Conservation (phyloP, 2,888 invertebrate species). For the Drosophila paracracens region DNA sequence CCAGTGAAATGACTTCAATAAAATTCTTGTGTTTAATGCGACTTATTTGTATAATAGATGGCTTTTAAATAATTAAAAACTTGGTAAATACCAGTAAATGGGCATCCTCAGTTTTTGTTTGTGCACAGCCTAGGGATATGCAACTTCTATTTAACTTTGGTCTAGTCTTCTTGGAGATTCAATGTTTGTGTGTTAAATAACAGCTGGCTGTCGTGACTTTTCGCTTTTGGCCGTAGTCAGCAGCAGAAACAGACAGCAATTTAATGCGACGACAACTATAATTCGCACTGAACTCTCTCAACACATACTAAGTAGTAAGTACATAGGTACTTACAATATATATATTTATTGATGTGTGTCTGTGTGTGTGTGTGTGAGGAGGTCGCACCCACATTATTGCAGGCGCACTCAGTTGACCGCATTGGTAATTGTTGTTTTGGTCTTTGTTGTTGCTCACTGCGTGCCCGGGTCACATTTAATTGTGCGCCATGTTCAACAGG, state of each 20-base stretch:
- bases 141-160: neutral
- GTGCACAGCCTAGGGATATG: neutral
- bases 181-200: neutral
- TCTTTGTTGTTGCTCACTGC: conserved; percentile 43
- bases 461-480: conserved; percentile 77
- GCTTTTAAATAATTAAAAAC: neutral
- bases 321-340: conserved; percentile 10
- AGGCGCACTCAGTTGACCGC: conserved; percentile 53
- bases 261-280: conserved; percentile 62
- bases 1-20: neutral
- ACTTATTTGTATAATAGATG: neutral
- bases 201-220: conserved; percentile 9
- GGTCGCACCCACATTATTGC: conserved; percentile 9
- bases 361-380: neutral
- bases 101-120: neutral
- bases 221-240: conserved; percentile 29
- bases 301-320: conserved; percentile 31
- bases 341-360: neutral
- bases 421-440: conserved; percentile 39
- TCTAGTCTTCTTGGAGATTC: neutral
- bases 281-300: conserved; percentile 40
- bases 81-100: neutral
- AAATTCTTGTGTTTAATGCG: neutral
- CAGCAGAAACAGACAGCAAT: conserved; percentile 57
- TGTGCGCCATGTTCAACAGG: conserved; percentile 78